A percentile compares a stretch with the other conserved stretches of the same genome.
Conservation (phyloP, 2,113 vertebrate species). For the Silurus meridionalis region DNA sequence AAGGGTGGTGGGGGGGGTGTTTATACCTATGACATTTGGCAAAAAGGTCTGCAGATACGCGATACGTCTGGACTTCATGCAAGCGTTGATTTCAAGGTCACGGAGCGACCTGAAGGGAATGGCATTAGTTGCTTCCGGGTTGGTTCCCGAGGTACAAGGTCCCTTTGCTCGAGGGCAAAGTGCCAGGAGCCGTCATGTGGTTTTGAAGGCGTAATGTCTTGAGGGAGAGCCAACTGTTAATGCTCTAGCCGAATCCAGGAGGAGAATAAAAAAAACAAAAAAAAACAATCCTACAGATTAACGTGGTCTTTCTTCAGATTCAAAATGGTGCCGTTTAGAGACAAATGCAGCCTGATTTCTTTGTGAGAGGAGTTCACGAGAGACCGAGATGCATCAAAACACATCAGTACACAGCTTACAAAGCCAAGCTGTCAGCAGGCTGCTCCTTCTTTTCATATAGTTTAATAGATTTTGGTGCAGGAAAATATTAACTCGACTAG, state of each 20-base stretch:
- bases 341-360: not conserved
- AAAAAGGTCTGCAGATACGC: no score
- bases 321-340: not conserved
- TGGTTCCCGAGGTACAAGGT: not conserved
- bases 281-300: not conserved
- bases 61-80: no score
- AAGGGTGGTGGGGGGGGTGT: no score
- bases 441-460: not conserved
- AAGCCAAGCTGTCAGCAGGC: not conserved
- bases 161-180: not conserved
- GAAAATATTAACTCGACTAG: not conserved
- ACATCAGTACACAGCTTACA: not conserved
- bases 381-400: conserved; percentile 9
- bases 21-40: no score
- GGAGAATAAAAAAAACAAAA: not conserved
- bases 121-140: not conserved
- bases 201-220: not conserved
- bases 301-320: not conserved
- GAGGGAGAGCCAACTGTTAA: not conserved
- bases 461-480: not conserved
- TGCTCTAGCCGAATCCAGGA: not conserved
- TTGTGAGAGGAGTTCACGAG: not conserved
- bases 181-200: not conserved
- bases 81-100: not conserved
- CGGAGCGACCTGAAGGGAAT: not conserved